Conservation (phyloP, 2,797 vertebrate genomes). For the Tokudaia tokunoshimensis region DNA sequence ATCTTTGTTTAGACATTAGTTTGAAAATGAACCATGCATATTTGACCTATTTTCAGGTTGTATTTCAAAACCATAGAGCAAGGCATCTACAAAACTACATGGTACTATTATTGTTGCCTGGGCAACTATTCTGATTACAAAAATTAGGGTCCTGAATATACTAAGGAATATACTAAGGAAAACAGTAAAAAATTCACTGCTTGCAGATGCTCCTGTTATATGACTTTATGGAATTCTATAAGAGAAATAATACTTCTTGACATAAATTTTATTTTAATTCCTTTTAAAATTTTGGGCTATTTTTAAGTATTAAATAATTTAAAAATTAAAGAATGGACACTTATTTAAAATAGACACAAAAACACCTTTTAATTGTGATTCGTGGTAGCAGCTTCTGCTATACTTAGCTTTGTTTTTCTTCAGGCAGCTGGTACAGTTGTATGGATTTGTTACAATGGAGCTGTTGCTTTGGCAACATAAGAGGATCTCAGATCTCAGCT, state of each 20-base stretch:
- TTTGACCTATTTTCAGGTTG: background rate
- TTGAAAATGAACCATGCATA: background rate
- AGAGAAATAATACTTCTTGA: slow-evolving; percentile 31
- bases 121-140: slow-evolving; percentile 41
- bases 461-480: slow-evolving; percentile 22
- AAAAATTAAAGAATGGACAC: background rate
- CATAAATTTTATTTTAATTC: background rate
- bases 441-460: slow-evolving; percentile 7
- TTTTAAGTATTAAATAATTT: slow-evolving; percentile 16
- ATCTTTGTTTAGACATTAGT: background rate
- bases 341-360: slow-evolving; percentile 15
- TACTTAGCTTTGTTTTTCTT: slow-evolving; percentile 63
- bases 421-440: slow-evolving; percentile 25
- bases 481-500: background rate
- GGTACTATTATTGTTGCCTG: background rate
- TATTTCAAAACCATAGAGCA: slow-evolving; percentile 1
- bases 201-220: background rate
- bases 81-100: background rate
- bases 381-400: slow-evolving; percentile 16
- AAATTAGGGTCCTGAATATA: background rate
- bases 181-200: background rate
- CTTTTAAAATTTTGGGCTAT: background rate
- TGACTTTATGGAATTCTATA: slow-evolving; percentile 6
- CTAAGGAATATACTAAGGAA: background rate
- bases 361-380: background rate